Evolutionary conservation across 2,113 vertebrate genomes (phyloP).

Genomic region (Notothenia coriiceps): DNA sequence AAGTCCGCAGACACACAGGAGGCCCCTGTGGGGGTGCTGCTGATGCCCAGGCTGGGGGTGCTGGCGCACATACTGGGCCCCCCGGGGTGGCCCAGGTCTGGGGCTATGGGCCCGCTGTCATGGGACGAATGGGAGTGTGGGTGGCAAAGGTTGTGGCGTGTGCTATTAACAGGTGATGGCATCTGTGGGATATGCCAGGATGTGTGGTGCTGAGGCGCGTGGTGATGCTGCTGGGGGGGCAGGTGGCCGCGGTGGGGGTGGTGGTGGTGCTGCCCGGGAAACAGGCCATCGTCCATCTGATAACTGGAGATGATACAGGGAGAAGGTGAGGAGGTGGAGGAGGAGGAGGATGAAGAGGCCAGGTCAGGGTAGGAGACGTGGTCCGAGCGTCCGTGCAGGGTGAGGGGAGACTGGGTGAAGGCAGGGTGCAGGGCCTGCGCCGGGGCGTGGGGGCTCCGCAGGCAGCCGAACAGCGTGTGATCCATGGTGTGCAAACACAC

Average conservation of each 20-base stretch:
- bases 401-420: conserved; percentile 92
- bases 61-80: conserved; percentile 92
- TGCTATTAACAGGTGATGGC: conserved; percentile 75
- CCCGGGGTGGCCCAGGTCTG: conserved; percentile 90
- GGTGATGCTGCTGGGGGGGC: conserved; percentile 87
- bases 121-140: conserved; percentile 79
- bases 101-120: conserved; percentile 87
- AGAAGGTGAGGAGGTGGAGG: conserved; percentile 87
- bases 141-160: conserved; percentile 91
- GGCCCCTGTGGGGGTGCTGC: conserved; percentile 90
- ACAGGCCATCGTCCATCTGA: conserved; percentile 93
- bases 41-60: conserved; percentile 89
- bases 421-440: conserved; percentile 95
- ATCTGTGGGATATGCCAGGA: conserved; percentile 91
- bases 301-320: conserved; percentile 96
- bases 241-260: conserved; percentile 88
- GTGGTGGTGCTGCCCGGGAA: conserved; percentile 90
- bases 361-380: conserved; percentile 97
- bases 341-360: conserved; percentile 85
- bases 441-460: conserved; percentile 94
- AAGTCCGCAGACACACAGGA: conserved; percentile 93
- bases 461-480: conserved; percentile 98
- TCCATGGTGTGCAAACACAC: conserved; percentile 89
- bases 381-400: conserved; percentile 95
- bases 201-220: conserved; percentile 87